Evolutionary conservation across 1,140 invertebrate species (phyloP).

Genomic region (Campodea augens): DNA sequence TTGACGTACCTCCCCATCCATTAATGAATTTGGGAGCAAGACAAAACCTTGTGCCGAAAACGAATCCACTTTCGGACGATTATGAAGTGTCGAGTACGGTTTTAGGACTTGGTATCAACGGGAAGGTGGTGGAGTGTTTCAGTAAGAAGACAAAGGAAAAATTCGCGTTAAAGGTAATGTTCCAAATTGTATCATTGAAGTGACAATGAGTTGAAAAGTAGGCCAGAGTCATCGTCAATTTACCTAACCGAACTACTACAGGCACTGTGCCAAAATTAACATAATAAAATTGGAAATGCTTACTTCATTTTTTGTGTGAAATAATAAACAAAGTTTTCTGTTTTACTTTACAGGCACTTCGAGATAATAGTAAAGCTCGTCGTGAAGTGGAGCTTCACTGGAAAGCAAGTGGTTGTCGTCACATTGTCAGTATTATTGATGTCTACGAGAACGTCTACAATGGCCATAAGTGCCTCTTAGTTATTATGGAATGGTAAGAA

Average conservation of each 20-base stretch:
- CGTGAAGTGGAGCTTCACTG: constrained; percentile 92
- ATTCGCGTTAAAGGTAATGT: constrained; percentile 65
- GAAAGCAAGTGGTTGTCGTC: constrained; percentile 67
- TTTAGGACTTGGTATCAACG: constrained; percentile 93
- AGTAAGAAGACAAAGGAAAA: constrained; percentile 45
- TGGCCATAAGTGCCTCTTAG: constrained; percentile 73
- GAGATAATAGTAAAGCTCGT: constrained; percentile 77
- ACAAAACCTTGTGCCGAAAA: constrained; percentile 35
- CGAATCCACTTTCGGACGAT: constrained; percentile 66
- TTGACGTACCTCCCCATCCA: too few relatives aligned
- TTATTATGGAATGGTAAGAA: constrained; percentile 90
- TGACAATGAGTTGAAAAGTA: not conserved
- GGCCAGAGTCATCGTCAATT: too few relatives aligned
- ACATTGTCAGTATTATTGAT: constrained; percentile 86
- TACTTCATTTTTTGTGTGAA: too few relatives aligned
- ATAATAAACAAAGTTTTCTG: too few relatives aligned
- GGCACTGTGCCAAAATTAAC: too few relatives aligned
- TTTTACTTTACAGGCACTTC: constrained; percentile 60
- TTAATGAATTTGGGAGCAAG: too few relatives aligned
- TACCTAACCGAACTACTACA: too few relatives aligned
- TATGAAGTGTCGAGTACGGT: constrained; percentile 87
- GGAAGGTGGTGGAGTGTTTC: constrained; percentile 70
- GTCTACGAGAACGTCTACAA: constrained; percentile 92
- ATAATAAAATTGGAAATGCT: too few relatives aligned
- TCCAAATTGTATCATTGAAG: not conserved